Conservation (phyloP, 2,797 vertebrate species). For the Tangara arthus region DNA sequence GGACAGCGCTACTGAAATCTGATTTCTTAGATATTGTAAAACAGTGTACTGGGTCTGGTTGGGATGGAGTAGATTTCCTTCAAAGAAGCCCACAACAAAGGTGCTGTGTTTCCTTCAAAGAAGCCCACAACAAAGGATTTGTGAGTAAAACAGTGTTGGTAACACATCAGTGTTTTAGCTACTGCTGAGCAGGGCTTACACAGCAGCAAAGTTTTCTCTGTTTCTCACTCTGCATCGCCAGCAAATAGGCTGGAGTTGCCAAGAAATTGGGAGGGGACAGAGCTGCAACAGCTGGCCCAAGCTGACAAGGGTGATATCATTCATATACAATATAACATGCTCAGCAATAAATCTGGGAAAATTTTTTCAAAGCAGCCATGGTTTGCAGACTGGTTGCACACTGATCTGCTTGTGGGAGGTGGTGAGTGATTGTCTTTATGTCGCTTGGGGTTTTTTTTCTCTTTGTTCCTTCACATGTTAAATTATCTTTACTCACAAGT, state of each 20-base stretch:
- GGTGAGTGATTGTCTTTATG: not conserved
- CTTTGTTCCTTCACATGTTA: not conserved
- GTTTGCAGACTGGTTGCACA: not conserved
- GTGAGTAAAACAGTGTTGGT: not conserved
- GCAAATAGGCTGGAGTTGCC: not conserved
- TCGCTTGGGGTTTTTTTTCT: not conserved
- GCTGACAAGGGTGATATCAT: accelerated
- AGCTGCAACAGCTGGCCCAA: not conserved
- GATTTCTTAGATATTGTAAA: not conserved
- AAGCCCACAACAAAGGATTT: not conserved
- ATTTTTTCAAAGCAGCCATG: not conserved
- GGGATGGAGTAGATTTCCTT: not conserved
- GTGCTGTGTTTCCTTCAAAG: not conserved
- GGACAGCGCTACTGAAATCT: not conserved
- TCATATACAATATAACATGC: accelerated
- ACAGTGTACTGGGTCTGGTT: not conserved
- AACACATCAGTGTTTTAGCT: not conserved
- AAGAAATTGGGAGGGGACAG: not conserved
- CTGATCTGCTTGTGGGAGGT: not conserved
- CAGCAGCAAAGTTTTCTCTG: not conserved
- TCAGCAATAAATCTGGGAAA: not conserved
- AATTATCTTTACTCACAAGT: not conserved
- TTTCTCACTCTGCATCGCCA: not conserved
- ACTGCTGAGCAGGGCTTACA: not conserved
- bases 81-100: not conserved